A percentile compares a stretch with the other conserved stretches of the same genome.
Conservation (phyloP, 2,113 vertebrate genomes). For the Bungarus multicinctus region DNA sequence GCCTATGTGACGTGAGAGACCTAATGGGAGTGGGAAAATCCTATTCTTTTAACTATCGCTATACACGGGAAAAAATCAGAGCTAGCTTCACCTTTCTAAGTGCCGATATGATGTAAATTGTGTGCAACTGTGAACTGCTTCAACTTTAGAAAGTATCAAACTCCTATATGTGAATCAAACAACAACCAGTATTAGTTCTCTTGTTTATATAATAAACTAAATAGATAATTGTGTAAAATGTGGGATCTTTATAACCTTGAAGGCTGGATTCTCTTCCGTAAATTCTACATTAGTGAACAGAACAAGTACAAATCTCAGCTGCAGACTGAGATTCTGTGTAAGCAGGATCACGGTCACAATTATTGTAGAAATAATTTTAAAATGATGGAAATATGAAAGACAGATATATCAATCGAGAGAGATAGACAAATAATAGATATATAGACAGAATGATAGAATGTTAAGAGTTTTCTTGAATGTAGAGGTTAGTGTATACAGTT, state of each 20-base stretch:
- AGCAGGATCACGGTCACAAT: not conserved
- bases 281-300: not conserved
- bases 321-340: not conserved
- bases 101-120: not conserved
- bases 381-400: not conserved
- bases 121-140: not conserved
- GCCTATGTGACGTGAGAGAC: too few species aligned
- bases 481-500: slow-evolving; percentile 21
- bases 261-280: not conserved
- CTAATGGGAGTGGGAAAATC: too few species aligned
- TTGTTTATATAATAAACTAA: not conserved
- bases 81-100: too few species aligned
- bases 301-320: not conserved
- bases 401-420: not conserved
- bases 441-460: not conserved
- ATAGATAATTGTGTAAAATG: not conserved
- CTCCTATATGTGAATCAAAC: not conserved
- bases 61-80: too few species aligned
- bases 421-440: not conserved
- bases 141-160: not conserved
- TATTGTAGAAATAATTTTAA: not conserved
- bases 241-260: not conserved
- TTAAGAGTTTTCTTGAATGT: not conserved
- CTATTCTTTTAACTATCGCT: too few species aligned
- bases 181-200: not conserved